Base-by-base conservation (phyloP, 30 jellyfish, hydroid and myxozoan species). In the Rhopilema esculentum region DNA sequence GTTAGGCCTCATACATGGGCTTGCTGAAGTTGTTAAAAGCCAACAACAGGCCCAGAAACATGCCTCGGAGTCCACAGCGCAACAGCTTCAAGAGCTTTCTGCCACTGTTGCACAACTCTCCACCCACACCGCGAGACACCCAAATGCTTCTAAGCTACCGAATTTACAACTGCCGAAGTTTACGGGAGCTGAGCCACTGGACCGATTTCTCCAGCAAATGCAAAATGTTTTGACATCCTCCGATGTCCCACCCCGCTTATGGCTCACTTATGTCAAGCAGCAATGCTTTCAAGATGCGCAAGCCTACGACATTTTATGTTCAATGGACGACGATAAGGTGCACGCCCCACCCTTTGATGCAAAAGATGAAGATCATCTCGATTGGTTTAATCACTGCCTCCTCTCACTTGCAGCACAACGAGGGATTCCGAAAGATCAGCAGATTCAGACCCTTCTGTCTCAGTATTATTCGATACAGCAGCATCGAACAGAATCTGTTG, bases 371-470 rank as follows among this genome's bases (percentile, higher is more conserved):
- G 67, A 27, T 12, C 23, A 16, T 30, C 28, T 25, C 2, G 25
- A 16, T 4, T 40, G 49, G 27, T 75, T 12, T 32, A 51, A 40
- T 49, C 20, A 21, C 49, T 75, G 86, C 28, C 73, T 75, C 24
- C 23, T 50, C 22, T 26, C 16, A 22, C 73, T 75, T 30, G 26
- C 73, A 16, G 9, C 21, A 1, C 86, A 75, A 75, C 86, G 86
- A 7, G 86, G 74, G 4, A 49, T 75, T 19, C 86, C 86, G 6
- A 75, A 75, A 61, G 86, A 75, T 16, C 50, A 75, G 61, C 86
- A 75, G 22, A 75, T 75, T 33, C 86, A 73, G 51, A 1, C 49
- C 12, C 88, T 50, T 2, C 49, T 50, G 27, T 25, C 88, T 1
- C 20, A 22, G 49, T 78, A 53, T 27, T 78, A 78, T 31, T 1